Conservation (phyloP, 2,113 vertebrate species). For the Arizona elegans region DNA sequence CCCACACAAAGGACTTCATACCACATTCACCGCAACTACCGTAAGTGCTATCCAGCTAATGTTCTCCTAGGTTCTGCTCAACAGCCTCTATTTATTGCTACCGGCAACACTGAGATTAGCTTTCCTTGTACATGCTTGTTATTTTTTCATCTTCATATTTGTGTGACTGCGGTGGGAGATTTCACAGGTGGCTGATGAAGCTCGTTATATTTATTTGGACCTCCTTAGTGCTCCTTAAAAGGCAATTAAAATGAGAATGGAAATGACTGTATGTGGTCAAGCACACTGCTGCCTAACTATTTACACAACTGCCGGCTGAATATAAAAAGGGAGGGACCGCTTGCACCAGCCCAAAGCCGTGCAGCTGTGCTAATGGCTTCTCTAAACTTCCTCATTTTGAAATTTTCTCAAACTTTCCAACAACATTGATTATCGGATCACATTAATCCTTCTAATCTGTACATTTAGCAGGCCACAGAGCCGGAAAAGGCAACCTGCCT, state of each 20-base stretch:
- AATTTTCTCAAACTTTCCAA: conserved; percentile 52
- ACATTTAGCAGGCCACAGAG: not conserved
- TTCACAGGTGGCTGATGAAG: conserved; percentile 58
- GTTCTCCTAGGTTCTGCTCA: conserved; percentile 14
- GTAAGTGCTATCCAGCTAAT: conserved; percentile 24
- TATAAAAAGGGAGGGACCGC: conserved; percentile 39
- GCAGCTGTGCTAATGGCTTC: conserved; percentile 51
- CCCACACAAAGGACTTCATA: conserved; percentile 39
- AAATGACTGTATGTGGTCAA: conserved; percentile 50
- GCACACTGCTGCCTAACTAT: conserved; percentile 48
- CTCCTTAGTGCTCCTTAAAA: conserved; percentile 62
- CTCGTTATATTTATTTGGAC: conserved; percentile 56
- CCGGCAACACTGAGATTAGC: conserved; percentile 25
- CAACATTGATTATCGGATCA: conserved; percentile 25
- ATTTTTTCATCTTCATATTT: conserved; percentile 50
- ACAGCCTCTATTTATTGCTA: conserved; percentile 47
- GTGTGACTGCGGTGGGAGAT: conserved; percentile 34
- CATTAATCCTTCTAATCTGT: conserved; percentile 40
- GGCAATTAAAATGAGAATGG: conserved; percentile 57
- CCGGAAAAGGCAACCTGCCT: not conserved
- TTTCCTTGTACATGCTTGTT: conserved; percentile 21
- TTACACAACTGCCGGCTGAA: conserved; percentile 46
- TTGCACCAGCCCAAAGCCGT: conserved; percentile 13
- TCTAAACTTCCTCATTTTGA: conserved; percentile 46
- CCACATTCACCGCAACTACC: conserved; percentile 18